A percentile compares a stretch with the other conserved stretches of the same genome.
Conservation (phyloP, 2,797 vertebrate genomes). For the Tinamus major region DNA sequence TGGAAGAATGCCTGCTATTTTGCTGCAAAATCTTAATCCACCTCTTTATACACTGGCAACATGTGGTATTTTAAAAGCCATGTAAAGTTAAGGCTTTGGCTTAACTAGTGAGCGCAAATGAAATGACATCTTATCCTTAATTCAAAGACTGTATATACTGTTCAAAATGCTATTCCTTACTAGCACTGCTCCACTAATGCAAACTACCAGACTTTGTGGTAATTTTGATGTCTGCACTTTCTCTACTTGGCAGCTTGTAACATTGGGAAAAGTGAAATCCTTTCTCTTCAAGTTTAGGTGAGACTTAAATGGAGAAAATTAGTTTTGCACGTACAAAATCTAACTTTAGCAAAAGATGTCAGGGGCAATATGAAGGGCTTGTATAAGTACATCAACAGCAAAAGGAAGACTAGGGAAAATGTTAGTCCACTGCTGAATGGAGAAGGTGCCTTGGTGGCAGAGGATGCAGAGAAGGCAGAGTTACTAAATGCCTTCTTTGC, state of each 20-base stretch:
- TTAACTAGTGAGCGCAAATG: not conserved
- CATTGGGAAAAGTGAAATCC: not conserved
- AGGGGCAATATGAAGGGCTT: too few species aligned
- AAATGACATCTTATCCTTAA: not conserved
- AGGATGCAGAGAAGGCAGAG: too few species aligned
- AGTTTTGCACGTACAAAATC: not conserved
- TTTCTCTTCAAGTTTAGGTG: not conserved
- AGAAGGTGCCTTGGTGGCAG: too few species aligned
- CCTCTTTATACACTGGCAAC: not conserved
- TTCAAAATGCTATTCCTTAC: not conserved
- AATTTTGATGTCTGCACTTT: not conserved
- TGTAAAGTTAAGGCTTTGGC: not conserved
- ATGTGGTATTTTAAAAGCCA: not conserved
- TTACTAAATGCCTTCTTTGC: too few species aligned
- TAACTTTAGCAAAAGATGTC: not conserved
- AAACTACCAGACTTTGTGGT: not conserved
- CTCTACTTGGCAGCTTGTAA: not conserved
- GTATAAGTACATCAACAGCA: too few species aligned
- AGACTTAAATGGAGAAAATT: not conserved
- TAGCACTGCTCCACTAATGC: not conserved
- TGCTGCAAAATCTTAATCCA: not conserved
- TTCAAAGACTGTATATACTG: fast-evolving
- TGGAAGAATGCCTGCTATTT: not conserved
- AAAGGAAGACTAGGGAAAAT: too few species aligned
- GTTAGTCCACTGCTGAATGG: too few species aligned